These are phyloP conservation scores for Drosophila parabipectinata DNA, from an alignment of 1,140 invertebrate genomes.

Conservation along the genomic window DNA sequence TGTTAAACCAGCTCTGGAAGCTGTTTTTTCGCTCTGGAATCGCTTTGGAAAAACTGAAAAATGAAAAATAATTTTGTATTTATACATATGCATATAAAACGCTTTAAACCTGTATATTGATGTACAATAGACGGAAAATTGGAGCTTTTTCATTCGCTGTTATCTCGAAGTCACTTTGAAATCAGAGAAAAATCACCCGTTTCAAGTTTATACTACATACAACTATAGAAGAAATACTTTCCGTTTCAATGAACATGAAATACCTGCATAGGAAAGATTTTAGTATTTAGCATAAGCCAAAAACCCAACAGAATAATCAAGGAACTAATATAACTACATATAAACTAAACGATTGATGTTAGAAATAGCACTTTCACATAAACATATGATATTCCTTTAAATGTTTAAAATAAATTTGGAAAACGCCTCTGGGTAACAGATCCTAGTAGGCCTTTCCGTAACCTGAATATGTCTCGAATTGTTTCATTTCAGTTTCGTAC, in stretches of 20 bases:
- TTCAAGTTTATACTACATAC: slow-evolving; percentile 18
- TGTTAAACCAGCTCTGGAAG: slow-evolving; percentile 80
- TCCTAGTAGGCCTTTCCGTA: slow-evolving; percentile 8
- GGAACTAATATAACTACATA: slow-evolving; percentile 49
- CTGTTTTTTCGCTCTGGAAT: slow-evolving; percentile 61
- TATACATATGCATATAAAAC: slow-evolving; percentile 44
- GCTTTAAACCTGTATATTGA: slow-evolving; percentile 47
- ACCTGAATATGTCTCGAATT: slow-evolving; percentile 1
- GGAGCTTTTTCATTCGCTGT: slow-evolving; percentile 36
- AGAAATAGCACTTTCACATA: slow-evolving; percentile 39
- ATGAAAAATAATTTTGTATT: slow-evolving; percentile 54
- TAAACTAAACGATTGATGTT: slow-evolving; percentile 61
- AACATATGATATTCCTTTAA: slow-evolving; percentile 46
- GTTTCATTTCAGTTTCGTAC: neutral
- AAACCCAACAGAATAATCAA: slow-evolving; percentile 45
- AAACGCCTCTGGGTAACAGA: slow-evolving; percentile 18
- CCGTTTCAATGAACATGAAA: slow-evolving; percentile 47
- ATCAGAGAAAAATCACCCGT: slow-evolving; percentile 35
- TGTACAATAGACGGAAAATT: slow-evolving; percentile 54
- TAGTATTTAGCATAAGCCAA: slow-evolving; percentile 73
- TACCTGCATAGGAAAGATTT: slow-evolving; percentile 72
- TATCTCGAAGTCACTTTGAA: slow-evolving; percentile 39
- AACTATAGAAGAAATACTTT: slow-evolving; percentile 31
- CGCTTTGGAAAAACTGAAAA: slow-evolving; percentile 37
- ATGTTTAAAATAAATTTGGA: slow-evolving; percentile 40